Conservation (phyloP, 1,140 invertebrate species). For the Diorhabda elongata region DNA sequence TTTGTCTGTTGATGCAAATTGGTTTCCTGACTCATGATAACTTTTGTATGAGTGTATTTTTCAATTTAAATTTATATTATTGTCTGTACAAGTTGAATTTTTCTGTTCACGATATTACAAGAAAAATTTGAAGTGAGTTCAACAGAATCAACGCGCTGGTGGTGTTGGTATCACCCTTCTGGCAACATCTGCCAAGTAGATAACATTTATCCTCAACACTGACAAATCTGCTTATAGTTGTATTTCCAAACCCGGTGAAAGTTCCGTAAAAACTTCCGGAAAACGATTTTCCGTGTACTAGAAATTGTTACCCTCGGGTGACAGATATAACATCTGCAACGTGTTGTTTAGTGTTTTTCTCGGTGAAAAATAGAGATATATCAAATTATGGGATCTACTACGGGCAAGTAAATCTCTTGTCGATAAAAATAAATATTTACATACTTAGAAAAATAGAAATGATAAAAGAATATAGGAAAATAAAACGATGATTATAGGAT, state of each 20-base stretch:
- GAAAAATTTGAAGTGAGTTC: not conserved
- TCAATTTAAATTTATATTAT: no score
- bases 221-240: slow-evolving; percentile 22
- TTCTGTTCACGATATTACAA: not conserved
- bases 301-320: not conserved
- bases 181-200: slow-evolving; percentile 20
- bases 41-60: no score
- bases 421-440: no score
- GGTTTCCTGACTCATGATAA: no score
- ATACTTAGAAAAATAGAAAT: no score
- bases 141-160: not conserved
- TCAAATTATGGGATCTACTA: no score
- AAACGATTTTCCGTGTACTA: not conserved
- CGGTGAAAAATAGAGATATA: not conserved
- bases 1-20: no score
- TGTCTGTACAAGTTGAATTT: not conserved
- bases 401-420: no score
- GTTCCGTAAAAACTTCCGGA: slow-evolving; percentile 5
- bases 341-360: not conserved
- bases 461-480: no score
- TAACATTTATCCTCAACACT: slow-evolving; percentile 15
- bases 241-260: slow-evolving; percentile 15
- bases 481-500: no score
- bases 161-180: not conserved
- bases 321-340: not conserved